Percentiles rank a stretch among this genome's conserved stretches.
phyloP scores from a whole-genome alignment of 2,888 invertebrate species.

The Xestobium rufovillosum region DNA sequence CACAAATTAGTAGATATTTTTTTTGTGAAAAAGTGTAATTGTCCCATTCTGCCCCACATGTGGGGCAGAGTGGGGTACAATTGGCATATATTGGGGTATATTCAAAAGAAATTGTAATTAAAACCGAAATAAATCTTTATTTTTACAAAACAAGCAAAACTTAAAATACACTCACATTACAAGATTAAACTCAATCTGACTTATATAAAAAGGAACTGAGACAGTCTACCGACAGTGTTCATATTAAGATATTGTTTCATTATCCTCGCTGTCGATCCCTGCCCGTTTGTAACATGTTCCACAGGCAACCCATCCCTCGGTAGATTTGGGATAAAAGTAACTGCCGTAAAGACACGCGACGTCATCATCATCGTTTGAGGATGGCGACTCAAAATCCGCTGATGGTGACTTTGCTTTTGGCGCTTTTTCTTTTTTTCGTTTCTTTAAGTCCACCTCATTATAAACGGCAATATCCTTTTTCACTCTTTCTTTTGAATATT shows the following conservation, averaged over 20 bases:
- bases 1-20: no score
- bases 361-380: background rate
- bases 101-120: no score
- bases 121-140: background rate
- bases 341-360: background rate
- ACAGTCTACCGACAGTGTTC: slow-evolving; percentile 1
- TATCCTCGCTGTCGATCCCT: background rate
- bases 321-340: background rate
- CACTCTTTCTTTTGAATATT: background rate
- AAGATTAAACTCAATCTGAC: background rate
- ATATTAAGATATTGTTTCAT: background rate
- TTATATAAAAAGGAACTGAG: background rate
- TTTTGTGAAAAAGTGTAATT: background rate
- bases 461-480: no score
- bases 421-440: background rate
- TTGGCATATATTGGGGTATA: no score
- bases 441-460: background rate
- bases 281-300: background rate
- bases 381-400: slow-evolving; percentile 1
- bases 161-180: background rate
- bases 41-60: slow-evolving; percentile 2
- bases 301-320: background rate
- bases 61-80: background rate
- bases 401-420: background rate
- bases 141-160: slow-evolving; percentile 1